Evolutionary conservation across 2,888 invertebrate genomes (phyloP).

Genomic region (Pristionchus arcanus): DNA sequence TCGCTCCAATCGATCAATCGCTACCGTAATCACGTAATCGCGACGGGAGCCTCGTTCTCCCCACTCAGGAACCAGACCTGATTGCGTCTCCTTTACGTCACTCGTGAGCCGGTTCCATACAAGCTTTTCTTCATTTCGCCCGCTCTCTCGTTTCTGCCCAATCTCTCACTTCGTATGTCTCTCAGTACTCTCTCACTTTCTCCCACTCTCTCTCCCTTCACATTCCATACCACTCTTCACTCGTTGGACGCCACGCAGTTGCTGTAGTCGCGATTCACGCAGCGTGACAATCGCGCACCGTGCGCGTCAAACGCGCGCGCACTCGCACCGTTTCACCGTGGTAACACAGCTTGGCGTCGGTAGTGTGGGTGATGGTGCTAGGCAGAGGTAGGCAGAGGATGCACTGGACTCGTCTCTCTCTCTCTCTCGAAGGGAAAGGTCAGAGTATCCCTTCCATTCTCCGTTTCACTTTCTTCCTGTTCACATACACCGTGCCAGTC

Average conservation of each 20-base stretch:
- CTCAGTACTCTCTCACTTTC: neutral
- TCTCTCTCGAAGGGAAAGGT: constrained; percentile 21
- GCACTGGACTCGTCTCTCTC: constrained; percentile 17
- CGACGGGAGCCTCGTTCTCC: constrained; percentile 13
- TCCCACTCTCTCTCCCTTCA: neutral
- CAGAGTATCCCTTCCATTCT: constrained; percentile 13
- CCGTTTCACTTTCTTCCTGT: constrained; percentile 20
- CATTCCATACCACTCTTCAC: constrained; percentile 8
- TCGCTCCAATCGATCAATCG: neutral
- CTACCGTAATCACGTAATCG: constrained; percentile 33
- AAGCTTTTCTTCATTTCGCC: constrained; percentile 29
- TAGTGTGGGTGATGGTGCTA: neutral
- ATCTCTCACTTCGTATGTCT: neutral
- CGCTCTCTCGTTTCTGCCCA: constrained; percentile 18
- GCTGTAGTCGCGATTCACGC: neutral
- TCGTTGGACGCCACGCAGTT: neutral
- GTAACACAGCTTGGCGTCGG: neutral
- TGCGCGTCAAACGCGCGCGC: neutral
- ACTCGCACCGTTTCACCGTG: neutral
- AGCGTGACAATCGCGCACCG: neutral
- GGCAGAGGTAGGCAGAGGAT: constrained; percentile 42
- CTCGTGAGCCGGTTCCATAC: constrained; percentile 42
- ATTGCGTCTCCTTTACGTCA: constrained; percentile 44
- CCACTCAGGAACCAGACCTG: constrained; percentile 18
- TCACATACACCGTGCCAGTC: constrained; percentile 14